Percentiles rank a stretch among this genome's conserved stretches.
Evolutionary conservation across 2,888 invertebrate species (phyloP).

Genomic region (Patella depressa): DNA sequence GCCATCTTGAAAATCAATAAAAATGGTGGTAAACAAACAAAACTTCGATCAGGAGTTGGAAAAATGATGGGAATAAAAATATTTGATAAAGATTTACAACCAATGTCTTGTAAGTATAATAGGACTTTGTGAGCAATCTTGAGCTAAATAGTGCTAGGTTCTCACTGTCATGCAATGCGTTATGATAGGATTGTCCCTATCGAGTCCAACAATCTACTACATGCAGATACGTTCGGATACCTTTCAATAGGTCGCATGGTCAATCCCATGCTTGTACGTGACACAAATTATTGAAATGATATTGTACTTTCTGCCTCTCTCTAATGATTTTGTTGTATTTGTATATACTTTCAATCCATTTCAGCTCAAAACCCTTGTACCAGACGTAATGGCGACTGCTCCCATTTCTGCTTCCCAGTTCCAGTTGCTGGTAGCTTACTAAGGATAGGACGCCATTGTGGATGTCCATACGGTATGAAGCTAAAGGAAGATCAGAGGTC

Average conservation of each 20-base stretch:
- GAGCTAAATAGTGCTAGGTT: no score
- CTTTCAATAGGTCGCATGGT: no score
- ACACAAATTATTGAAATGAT: no score
- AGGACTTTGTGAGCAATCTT: not conserved
- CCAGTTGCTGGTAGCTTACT: conserved; percentile 71
- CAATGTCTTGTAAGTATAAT: conserved; percentile 44
- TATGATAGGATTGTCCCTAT: no score
- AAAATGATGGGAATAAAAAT: conserved; percentile 53
- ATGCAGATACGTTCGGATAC: no score
- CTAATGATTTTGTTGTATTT: not conserved
- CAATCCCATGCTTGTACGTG: no score
- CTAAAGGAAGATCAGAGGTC: conserved; percentile 78
- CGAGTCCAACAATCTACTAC: no score
- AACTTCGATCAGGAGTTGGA: conserved; percentile 47
- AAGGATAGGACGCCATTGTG: conserved; percentile 76
- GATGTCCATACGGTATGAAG: conserved; percentile 93
- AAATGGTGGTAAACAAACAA: conserved; percentile 39
- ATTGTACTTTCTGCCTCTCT: no score
- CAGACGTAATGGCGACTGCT: conserved; percentile 89
- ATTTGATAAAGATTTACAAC: conserved; percentile 54
- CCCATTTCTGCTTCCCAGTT: conserved; percentile 94
- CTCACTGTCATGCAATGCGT: no score
- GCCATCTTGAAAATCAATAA: conserved; percentile 85
- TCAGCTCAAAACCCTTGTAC: conserved; percentile 82
- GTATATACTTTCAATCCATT: not conserved